Base-by-base conservation (phyloP, 2,113 vertebrate genomes). In the Pedetes capensis region DNA sequence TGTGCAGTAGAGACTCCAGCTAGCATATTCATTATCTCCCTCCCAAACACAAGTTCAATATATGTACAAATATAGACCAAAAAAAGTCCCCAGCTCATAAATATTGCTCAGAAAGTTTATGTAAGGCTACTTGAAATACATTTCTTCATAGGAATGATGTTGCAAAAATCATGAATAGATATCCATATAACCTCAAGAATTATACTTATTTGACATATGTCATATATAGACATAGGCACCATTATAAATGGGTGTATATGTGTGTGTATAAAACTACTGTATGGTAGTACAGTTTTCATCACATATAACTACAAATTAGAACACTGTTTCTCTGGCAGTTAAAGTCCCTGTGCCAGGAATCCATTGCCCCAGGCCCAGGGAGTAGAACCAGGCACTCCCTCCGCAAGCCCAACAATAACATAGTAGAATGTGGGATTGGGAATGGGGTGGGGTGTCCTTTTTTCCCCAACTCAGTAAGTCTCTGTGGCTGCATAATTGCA, bases 101-200 rank as follows among this genome's bases (percentile, higher is more conserved):
- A 53, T 64, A 90, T 86, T 91, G 23, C 47, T 96, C 44, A 83
- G 44, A 61, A 95, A 44, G 34, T 72, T 95, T 85, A 63, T 39
- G 47, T 42, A 72, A 68, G 12, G 29, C 5, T 55, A 75, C 7
- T 34, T 59, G 25, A 17, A 59, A 68, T 75, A 44, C 18, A 80
- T 79, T 57, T 93, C 39, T 87, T 71, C 16, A 64, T 66, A 66
- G 37, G 76, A 93, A 61, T 47, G 9, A 16, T 68, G 14, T 27
- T 85, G 9, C 5, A 92, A 93, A 78, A 90, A 75, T 75, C 75
- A 86, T 72, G 34, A 80, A 74, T 59, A 93, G 57, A 27, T 87
- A 83, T n/a, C 76, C 44, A 88, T 7, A 5, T 44, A 69, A 94
- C n/a, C 16, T 89, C 27, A 95, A 92, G 75, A 87, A 42, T 91